Percentiles rank a stretch among this genome's conserved stretches.
phyloP scores from a whole-genome alignment of 1,140 invertebrate genomes.

The Drosophila ananassae region DNA sequence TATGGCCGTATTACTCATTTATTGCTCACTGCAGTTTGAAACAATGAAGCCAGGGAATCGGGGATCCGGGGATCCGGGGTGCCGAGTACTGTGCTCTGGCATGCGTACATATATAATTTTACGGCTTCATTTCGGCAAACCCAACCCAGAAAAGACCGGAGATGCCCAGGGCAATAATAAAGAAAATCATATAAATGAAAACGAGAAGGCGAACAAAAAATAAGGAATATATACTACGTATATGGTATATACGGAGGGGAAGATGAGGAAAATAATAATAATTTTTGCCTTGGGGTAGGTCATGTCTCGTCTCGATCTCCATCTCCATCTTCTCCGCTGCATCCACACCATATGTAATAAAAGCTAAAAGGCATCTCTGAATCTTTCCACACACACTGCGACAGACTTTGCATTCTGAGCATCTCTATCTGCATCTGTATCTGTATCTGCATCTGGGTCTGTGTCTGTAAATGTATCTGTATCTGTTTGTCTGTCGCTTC shows the following conservation, averaged over 20 bases:
- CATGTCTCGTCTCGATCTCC: conserved; percentile 56
- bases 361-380: conserved; percentile 62
- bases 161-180: conserved; percentile 63
- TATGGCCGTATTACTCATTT: conserved; percentile 68
- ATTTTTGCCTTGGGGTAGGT: conserved; percentile 78
- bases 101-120: conserved; percentile 68
- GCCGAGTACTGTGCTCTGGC: conserved; percentile 19
- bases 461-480: conserved; percentile 27
- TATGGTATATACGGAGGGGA: conserved; percentile 18
- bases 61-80: background rate
- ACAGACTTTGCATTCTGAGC: conserved; percentile 19
- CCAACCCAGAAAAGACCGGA: conserved; percentile 47
- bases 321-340: conserved; percentile 15
- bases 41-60: conserved; percentile 43
- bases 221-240: conserved; percentile 18
- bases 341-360: conserved; percentile 63
- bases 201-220: conserved; percentile 22
- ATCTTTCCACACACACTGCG: conserved; percentile 17
- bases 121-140: conserved; percentile 65
- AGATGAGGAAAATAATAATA: conserved; percentile 68
- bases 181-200: conserved; percentile 61
- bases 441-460: conserved; percentile 22
- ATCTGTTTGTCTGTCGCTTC: conserved; percentile 50
- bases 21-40: conserved; percentile 66
- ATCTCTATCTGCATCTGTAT: conserved; percentile 24